A percentile compares a stretch with the other conserved stretches of the same genome.
Evolutionary conservation across 2,888 invertebrate genomes (phyloP).

Genomic region (Ornithoptera alexandrae): DNA sequence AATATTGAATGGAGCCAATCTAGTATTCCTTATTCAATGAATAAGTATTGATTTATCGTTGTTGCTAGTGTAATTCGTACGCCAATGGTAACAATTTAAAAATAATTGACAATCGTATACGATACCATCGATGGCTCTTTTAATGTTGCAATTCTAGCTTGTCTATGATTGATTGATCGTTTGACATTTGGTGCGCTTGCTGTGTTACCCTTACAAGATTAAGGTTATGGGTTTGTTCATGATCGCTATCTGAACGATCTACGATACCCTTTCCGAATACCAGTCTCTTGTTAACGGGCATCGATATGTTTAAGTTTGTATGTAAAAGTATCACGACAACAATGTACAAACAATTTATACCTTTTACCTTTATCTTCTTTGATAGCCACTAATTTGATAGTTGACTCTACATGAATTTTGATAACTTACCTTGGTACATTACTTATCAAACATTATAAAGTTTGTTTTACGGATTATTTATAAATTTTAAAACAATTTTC

Average conservation of each 20-base stretch:
- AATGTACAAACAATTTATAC: too few relatives aligned
- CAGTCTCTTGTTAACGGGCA: too few relatives aligned
- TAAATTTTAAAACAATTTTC: too few relatives aligned
- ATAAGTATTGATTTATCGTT: slow-evolving; percentile 11
- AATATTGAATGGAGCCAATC: slow-evolving; percentile 8
- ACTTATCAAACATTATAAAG: too few relatives aligned
- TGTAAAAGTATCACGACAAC: too few relatives aligned
- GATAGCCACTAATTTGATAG: too few relatives aligned
- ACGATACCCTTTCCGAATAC: slow-evolving; percentile 1
- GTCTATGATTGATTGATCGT: slow-evolving; percentile 30
- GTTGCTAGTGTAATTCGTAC: background rate
- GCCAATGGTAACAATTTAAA: slow-evolving; percentile 5
- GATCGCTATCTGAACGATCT: slow-evolving; percentile 24
- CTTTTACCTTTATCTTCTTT: too few relatives aligned
- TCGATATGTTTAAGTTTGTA: too few relatives aligned
- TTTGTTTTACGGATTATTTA: too few relatives aligned
- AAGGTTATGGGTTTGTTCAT: slow-evolving; percentile 19
- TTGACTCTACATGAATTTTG: too few relatives aligned
- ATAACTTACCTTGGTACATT: too few relatives aligned
- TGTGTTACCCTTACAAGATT: slow-evolving; percentile 29
- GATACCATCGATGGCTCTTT: slow-evolving; percentile 19
- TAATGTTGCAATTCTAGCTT: slow-evolving; percentile 20
- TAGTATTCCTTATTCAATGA: background rate
- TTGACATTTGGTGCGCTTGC: slow-evolving; percentile 27
- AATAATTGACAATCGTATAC: slow-evolving; percentile 15